Base-by-base conservation (phyloP, 1,140 invertebrate species). In the Lithobius niger region DNA sequence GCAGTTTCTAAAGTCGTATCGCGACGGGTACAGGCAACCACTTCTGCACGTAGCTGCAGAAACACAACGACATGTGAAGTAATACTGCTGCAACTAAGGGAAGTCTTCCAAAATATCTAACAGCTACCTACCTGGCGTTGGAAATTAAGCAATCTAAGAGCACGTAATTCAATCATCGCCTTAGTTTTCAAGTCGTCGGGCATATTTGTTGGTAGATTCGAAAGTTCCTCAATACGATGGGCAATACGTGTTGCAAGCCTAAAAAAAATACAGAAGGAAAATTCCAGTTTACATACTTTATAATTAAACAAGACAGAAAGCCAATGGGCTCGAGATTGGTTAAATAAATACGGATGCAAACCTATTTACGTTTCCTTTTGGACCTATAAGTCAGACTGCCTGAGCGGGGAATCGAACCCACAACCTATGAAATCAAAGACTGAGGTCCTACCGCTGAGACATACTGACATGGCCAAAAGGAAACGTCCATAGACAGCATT, bases 1-100 rank as follows among this genome's bases (percentile, higher is more conserved):
- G 92, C 91, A 10, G 94, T 97, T 73, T 98, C 95, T 27, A 98
- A 69, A 0, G 92, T 96, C 0, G 94, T 95, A 65, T 98, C 95
- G 52, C 85, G 79, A 36, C 91, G 77, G 57, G 94, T 92, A 67
- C 88, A 92, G 0, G 85, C 81, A 3, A 95, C 79, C 52, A 93
- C 86, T 60, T 78, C 76, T 28, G 61, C 61, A 44, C 77, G 62
- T 43, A 77, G 59, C 70, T 75, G 59, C 25, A 61, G 52, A 51
- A 42, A 28, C n/a, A 36, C 10, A 36, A n/a, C 10, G 31, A 36
- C 10, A 36, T n/a, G n/a, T 36, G 10, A 36, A 10, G 31, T 10
- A 36, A 36, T 36, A 36, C n/a, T n/a, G n/a, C n/a, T n/a, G n/a
- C n/a, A n/a, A n/a, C n/a, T n/a, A n/a, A n/a, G n/a, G n/a, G n/a